These are phyloP conservation scores for Ochotona princeps DNA, from an alignment of 2,113 vertebrate species.

Conservation along the genomic window DNA sequence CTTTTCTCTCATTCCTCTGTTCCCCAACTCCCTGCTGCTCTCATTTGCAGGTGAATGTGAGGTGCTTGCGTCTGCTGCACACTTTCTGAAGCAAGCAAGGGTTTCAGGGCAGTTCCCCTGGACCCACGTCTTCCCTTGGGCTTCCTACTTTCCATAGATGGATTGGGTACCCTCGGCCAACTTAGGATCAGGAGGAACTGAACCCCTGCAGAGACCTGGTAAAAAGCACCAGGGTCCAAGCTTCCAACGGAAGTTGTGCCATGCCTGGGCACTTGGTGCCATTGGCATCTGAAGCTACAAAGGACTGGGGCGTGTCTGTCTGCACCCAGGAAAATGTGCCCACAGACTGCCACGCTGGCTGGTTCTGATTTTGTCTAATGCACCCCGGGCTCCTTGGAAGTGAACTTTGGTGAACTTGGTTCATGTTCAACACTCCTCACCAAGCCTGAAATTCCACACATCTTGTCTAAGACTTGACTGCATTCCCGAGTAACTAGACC, in stretches of 20 bases:
- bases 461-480: background rate
- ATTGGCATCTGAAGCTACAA: slow-evolving; percentile 49
- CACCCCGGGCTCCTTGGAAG: slow-evolving; percentile 33
- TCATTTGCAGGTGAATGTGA: background rate
- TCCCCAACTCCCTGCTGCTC: background rate
- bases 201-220: background rate
- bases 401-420: slow-evolving; percentile 51
- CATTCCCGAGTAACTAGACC: slow-evolving; percentile 55
- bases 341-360: background rate
- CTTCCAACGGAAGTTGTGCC: background rate
- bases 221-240: background rate
- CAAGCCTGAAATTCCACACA: slow-evolving; percentile 55
- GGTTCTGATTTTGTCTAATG: slow-evolving; percentile 59
- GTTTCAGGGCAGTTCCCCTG: background rate
- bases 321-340: background rate
- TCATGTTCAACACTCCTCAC: slow-evolving; percentile 38
- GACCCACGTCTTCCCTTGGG: background rate
- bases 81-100: background rate
- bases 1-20: background rate
- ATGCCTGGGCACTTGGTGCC: background rate
- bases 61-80: background rate
- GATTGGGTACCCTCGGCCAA: background rate
- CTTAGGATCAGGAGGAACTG: slow-evolving; percentile 14
- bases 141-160: slow-evolving; percentile 35
- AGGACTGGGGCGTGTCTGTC: background rate